A percentile compares a stretch with the other conserved stretches of the same genome.
phyloP scores from a whole-genome alignment of 2,113 vertebrate genomes.

The Suricata suricatta region DNA sequence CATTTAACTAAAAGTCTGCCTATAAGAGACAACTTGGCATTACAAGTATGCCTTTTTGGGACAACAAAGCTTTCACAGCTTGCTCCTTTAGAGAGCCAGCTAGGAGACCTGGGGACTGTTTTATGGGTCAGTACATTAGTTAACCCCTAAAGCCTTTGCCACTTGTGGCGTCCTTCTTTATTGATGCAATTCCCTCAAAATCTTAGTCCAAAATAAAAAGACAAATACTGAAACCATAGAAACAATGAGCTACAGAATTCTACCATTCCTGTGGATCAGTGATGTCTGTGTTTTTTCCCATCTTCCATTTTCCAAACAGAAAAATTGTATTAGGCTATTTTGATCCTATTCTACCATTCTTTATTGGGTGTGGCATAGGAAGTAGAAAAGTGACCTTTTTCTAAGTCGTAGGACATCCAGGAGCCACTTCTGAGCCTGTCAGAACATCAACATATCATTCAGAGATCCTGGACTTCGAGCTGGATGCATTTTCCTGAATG shows the following conservation, averaged over 20 bases:
- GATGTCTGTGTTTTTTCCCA: not conserved
- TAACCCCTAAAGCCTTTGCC: not conserved
- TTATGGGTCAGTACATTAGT: not conserved
- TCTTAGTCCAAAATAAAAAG: not conserved
- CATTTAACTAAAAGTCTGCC: not conserved
- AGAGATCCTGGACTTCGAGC: not conserved
- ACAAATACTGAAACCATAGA: not conserved
- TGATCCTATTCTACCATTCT: not conserved
- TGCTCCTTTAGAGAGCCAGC: not conserved
- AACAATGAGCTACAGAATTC: not conserved
- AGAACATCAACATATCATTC: not conserved
- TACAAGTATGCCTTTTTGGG: not conserved
- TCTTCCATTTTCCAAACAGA: not conserved
- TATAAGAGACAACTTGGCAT: not conserved
- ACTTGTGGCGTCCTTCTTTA: not conserved
- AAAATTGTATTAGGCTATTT: not conserved
- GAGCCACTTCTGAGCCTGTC: not conserved
- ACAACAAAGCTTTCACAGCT: not conserved
- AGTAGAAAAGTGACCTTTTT: not conserved
- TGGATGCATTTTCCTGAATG: not conserved
- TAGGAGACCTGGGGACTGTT: not conserved
- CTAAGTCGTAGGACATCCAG: not conserved
- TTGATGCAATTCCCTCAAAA: not conserved
- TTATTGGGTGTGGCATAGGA: not conserved
- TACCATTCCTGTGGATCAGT: not conserved